These are phyloP conservation scores for Heliangelus exortis DNA, from an alignment of 2,797 vertebrate genomes.

Conservation along the genomic window DNA sequence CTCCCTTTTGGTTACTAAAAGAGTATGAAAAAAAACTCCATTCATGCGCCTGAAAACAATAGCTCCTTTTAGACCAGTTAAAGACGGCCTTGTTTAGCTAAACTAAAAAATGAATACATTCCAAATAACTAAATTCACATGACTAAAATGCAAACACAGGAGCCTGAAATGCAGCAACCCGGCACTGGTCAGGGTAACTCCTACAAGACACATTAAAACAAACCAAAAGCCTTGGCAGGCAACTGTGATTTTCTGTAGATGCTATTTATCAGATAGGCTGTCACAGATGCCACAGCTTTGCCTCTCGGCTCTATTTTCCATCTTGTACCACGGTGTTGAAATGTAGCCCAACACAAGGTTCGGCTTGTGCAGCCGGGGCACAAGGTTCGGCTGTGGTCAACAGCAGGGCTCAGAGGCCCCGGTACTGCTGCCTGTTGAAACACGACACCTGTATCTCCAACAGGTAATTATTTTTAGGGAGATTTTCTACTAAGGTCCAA, in stretches of 20 bases:
- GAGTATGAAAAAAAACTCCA: accelerated
- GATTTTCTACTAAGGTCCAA: neutral
- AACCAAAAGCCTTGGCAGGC: accelerated
- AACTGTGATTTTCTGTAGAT: accelerated
- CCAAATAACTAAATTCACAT: accelerated
- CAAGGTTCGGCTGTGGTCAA: accelerated
- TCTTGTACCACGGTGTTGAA: neutral
- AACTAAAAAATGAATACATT: accelerated
- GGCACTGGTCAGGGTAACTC: accelerated
- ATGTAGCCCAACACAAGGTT: too few relatives aligned
- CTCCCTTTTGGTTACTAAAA: too few relatives aligned
- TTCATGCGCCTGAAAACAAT: accelerated
- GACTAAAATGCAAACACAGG: neutral
- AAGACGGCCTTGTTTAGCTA: accelerated
- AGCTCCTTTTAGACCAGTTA: too few relatives aligned
- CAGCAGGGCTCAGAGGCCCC: neutral
- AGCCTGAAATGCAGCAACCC: too few relatives aligned
- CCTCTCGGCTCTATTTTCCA: accelerated
- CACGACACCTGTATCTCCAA: neutral
- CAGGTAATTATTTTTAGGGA: neutral
- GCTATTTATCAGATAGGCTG: accelerated
- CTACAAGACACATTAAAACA: accelerated
- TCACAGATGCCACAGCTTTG: neutral
- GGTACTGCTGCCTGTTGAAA: neutral
- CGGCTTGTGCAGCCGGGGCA: accelerated